Evolutionary conservation across 1,140 invertebrate species (phyloP).

Genomic region (Pygmarrhopalites habei): DNA sequence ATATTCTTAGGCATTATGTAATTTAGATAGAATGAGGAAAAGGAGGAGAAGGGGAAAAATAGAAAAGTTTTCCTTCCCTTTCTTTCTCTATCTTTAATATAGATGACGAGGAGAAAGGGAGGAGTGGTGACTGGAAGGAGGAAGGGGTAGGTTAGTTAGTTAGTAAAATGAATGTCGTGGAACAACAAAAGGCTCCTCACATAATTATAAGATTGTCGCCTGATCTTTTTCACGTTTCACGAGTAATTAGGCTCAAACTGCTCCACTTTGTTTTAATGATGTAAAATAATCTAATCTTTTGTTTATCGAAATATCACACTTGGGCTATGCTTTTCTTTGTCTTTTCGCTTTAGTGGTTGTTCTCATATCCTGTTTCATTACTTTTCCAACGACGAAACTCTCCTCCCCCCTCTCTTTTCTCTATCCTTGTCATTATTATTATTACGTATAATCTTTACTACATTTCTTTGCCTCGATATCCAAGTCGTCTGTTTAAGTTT

Average conservation of each 20-base stretch:
- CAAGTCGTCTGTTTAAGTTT: no score
- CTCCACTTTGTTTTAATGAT: slow-evolving; percentile 35
- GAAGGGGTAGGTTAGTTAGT: no score
- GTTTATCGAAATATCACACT: slow-evolving; percentile 38
- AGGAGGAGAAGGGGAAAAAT: no score
- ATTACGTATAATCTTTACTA: no score
- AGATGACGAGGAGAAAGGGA: background rate
- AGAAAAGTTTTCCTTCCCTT: background rate
- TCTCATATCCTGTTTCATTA: slow-evolving; percentile 28
- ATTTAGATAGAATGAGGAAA: no score
- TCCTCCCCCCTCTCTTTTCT: slow-evolving; percentile 6
- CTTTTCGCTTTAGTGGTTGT: slow-evolving; percentile 8
- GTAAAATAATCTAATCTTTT: slow-evolving; percentile 38
- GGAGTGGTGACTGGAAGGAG: no score
- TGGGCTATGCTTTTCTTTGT: slow-evolving; percentile 16
- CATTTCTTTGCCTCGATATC: no score
- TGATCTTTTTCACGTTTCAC: slow-evolving; percentile 39
- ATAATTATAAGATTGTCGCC: slow-evolving; percentile 34
- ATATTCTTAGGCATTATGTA: no score
- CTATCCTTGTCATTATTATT: no score
- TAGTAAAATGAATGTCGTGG: slow-evolving; percentile 21
- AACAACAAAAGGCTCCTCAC: slow-evolving; percentile 20
- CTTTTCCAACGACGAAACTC: slow-evolving; percentile 15
- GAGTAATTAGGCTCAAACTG: slow-evolving; percentile 38
- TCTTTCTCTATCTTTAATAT: background rate